Evolutionary conservation across 1,140 invertebrate species (phyloP).

Genomic region (Neodiprion pinetum): DNA sequence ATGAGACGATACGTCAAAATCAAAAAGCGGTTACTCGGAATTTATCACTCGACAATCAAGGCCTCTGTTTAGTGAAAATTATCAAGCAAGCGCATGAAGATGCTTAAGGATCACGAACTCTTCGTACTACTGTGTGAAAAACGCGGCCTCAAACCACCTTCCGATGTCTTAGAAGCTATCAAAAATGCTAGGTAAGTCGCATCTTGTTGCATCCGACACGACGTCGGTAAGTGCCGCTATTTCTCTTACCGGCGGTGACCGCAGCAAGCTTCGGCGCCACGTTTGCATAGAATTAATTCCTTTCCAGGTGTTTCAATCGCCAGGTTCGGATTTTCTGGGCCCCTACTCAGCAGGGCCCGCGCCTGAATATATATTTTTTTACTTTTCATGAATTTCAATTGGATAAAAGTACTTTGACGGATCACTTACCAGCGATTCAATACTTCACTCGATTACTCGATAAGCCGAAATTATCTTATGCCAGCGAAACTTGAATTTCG

Average conservation of each 20-base stretch:
- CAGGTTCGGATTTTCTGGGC: too few relatives aligned
- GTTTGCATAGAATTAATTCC: constrained; percentile 21
- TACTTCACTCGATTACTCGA: too few relatives aligned
- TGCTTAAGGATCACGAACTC: constrained; percentile 47
- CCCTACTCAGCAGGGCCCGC: too few relatives aligned
- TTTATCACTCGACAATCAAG: too few relatives aligned
- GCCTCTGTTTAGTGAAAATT: background rate
- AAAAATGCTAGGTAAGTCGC: constrained; percentile 43
- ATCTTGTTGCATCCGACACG: background rate
- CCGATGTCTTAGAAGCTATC: constrained; percentile 41
- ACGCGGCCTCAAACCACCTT: constrained; percentile 37
- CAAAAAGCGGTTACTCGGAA: background rate
- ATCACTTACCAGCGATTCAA: too few relatives aligned
- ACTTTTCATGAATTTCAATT: too few relatives aligned
- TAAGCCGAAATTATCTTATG: too few relatives aligned
- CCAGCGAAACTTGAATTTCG: too few relatives aligned
- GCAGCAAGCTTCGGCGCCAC: constrained; percentile 24
- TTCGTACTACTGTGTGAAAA: constrained; percentile 47
- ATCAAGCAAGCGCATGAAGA: constrained; percentile 26
- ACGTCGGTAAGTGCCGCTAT: background rate
- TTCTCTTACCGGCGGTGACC: constrained; percentile 9
- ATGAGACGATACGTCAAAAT: background rate
- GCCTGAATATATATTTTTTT: too few relatives aligned
- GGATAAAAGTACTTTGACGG: too few relatives aligned
- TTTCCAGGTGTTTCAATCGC: too few relatives aligned